A percentile compares a stretch with the other conserved stretches of the same genome.
phyloP scores from a whole-genome alignment of 1,140 invertebrate species.

The Achatina immaculata region DNA sequence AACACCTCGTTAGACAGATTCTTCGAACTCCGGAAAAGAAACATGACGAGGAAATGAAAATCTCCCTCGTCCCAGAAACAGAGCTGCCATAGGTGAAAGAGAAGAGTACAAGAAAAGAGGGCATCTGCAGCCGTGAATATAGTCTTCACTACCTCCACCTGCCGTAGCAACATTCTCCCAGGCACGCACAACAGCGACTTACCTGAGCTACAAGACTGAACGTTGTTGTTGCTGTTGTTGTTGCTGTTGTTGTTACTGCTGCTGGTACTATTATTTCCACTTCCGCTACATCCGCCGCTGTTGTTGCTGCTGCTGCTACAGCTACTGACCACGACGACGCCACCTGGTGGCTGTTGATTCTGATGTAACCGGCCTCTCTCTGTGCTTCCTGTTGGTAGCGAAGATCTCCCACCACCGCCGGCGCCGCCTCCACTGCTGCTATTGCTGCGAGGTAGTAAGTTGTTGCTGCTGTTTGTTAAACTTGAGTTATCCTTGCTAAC shows the following conservation, averaged over 20 bases:
- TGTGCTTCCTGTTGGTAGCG: neutral
- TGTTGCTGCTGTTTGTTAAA: conserved; percentile 7
- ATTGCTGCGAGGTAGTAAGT: neutral
- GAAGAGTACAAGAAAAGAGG: no score
- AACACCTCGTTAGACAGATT: no score
- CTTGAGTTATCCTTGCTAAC: neutral
- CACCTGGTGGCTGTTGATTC: conserved; percentile 12
- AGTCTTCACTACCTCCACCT: no score
- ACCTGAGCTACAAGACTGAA: neutral
- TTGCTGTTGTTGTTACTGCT: neutral
- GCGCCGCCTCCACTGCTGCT: neutral
- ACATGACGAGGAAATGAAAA: no score
- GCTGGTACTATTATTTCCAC: neutral
- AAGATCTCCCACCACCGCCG: neutral
- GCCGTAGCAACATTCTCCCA: no score
- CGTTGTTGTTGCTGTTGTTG: neutral
- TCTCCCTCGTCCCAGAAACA: no score
- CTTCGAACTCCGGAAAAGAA: no score
- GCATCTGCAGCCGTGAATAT: no score
- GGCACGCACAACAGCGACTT: neutral
- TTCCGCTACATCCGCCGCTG: neutral
- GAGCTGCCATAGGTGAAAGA: no score
- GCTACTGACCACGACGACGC: neutral
- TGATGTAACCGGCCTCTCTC: conserved; percentile 14
- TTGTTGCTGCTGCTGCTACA: neutral